Conservation (phyloP, 2,113 vertebrate genomes). For the Eleginops maclovinus region DNA sequence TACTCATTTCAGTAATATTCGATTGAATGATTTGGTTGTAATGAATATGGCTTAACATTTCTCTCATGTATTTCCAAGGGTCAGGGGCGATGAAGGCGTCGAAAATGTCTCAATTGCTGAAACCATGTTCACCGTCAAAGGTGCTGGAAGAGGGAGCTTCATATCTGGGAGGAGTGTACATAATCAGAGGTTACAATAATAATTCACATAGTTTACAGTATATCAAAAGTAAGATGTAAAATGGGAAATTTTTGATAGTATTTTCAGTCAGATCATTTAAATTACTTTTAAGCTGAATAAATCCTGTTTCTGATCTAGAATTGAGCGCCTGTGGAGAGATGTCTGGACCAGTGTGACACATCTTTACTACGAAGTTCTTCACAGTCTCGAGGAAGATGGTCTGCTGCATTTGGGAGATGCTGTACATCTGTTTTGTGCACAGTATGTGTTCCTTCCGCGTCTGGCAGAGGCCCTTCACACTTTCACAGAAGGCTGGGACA, state of each 20-base stretch:
- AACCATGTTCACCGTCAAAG: constrained; percentile 19
- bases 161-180: constrained; percentile 13
- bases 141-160: constrained; percentile 29
- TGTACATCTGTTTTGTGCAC: constrained; percentile 28
- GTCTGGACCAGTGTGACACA: constrained; percentile 34
- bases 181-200: constrained; percentile 13
- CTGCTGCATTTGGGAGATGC: constrained; percentile 14
- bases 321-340: constrained; percentile 32
- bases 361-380: constrained; percentile 38
- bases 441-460: constrained; percentile 20
- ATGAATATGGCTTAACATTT: not conserved
- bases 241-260: not conserved
- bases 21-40: constrained; percentile 1
- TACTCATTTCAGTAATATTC: not conserved
- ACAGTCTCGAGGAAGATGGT: constrained; percentile 40
- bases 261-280: not conserved
- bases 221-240: not conserved
- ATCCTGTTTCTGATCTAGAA: constrained; percentile 13
- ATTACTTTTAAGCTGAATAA: constrained; percentile 1
- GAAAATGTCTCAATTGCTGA: constrained; percentile 31
- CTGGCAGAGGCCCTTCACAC: constrained; percentile 20
- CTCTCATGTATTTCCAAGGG: not conserved
- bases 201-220: not conserved
- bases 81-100: constrained; percentile 30
- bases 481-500: constrained; percentile 31